A percentile compares a stretch with the other conserved stretches of the same genome.
phyloP scores from a whole-genome alignment of 2,797 vertebrate species.

The Taeniopygia guttata region DNA sequence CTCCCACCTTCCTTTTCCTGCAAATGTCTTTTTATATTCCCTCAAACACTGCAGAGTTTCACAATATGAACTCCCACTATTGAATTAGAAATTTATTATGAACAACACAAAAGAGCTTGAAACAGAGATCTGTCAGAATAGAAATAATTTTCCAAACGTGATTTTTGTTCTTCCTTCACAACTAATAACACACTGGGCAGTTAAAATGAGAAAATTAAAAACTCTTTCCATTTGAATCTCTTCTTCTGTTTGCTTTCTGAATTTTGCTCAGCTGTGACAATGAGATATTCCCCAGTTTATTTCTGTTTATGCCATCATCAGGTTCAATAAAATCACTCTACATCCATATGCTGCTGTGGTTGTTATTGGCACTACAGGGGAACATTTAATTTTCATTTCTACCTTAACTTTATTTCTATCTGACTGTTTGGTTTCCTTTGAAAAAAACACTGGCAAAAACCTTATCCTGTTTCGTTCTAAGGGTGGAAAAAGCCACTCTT shows the following conservation, averaged over 20 bases:
- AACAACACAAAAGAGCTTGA: background rate
- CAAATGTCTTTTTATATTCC: background rate
- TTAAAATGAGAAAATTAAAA: background rate
- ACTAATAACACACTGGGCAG: background rate
- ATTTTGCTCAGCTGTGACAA: background rate
- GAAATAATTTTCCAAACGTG: background rate
- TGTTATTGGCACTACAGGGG: background rate
- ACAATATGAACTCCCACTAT: slow-evolving; percentile 8
- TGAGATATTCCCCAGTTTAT: background rate
- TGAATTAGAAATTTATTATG: background rate
- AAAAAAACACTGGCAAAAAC: background rate
- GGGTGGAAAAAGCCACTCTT: background rate
- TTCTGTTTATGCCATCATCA: background rate
- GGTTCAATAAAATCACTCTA: background rate
- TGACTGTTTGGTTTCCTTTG: background rate
- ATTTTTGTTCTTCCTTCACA: background rate
- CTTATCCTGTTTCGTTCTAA: background rate
- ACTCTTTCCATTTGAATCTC: background rate
- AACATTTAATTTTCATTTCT: background rate
- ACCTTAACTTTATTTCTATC: background rate
- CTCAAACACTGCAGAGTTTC: background rate
- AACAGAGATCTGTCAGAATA: background rate
- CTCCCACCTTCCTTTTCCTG: background rate
- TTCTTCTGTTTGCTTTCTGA: background rate
- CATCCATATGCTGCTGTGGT: background rate